These are phyloP conservation scores for Sardinella longiceps DNA, from an alignment of 2,797 vertebrate genomes.

Conservation along the genomic window DNA sequence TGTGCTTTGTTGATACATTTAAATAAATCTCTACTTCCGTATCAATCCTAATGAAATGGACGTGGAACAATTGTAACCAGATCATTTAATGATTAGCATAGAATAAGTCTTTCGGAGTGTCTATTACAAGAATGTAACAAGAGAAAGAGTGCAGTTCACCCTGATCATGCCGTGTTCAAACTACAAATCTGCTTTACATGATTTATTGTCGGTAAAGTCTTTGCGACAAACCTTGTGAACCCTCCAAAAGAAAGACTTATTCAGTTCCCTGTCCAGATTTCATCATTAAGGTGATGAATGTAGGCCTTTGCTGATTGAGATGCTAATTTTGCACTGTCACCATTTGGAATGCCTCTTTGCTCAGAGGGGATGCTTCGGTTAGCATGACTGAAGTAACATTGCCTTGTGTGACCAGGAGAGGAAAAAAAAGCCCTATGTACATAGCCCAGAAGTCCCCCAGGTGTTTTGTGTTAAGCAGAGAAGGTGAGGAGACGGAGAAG, in stretches of 20 bases:
- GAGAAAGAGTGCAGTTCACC: not conserved
- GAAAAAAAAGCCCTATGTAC: not conserved
- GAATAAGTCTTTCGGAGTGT: constrained; percentile 5
- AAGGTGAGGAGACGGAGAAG: constrained; percentile 39
- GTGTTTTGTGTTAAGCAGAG: constrained; percentile 62
- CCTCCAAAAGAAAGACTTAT: constrained; percentile 1
- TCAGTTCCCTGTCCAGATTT: constrained; percentile 10
- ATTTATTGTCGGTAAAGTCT: constrained; percentile 24
- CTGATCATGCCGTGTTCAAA: constrained; percentile 19
- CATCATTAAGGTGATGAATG: constrained; percentile 40
- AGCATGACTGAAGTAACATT: constrained; percentile 32
- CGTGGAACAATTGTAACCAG: not conserved
- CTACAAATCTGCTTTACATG: constrained; percentile 15
- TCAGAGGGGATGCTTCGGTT: constrained; percentile 22
- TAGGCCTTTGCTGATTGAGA: constrained; percentile 36
- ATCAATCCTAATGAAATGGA: not conserved
- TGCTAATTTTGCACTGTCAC: constrained; percentile 33
- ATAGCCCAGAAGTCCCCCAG: constrained; percentile 53
- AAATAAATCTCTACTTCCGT: not conserved
- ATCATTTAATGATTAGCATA: not conserved
- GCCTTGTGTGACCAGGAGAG: constrained; percentile 13
- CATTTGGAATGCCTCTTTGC: constrained; percentile 17
- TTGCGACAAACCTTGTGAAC: constrained; percentile 1
- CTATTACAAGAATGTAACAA: not conserved
- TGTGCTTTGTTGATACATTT: not conserved